Percentiles rank a stretch among this genome's conserved stretches.
These are phyloP conservation scores for Saimiri boliviensis DNA, from an alignment of 2,113 vertebrate species.

Conservation along the genomic window DNA sequence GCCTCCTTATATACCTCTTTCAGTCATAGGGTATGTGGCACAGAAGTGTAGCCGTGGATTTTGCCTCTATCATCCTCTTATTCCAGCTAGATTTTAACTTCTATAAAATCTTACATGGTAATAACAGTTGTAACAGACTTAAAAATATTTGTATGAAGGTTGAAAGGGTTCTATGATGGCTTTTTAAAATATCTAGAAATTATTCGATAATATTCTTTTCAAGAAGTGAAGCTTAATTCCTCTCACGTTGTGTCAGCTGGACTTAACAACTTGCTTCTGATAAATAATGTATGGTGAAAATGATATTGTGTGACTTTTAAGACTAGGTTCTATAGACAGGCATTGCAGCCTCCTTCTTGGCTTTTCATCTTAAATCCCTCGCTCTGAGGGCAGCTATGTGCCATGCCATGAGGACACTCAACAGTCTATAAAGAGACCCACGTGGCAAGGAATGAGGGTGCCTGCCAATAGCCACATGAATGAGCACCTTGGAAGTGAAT, in stretches of 20 bases:
- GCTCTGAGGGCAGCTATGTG: not conserved
- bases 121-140: not conserved
- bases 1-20: too few relatives aligned
- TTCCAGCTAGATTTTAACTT: not conserved
- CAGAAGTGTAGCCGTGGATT: not conserved
- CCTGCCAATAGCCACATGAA: not conserved
- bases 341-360: not conserved
- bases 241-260: not conserved
- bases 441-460: not conserved
- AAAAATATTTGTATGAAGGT: not conserved
- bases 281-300: not conserved
- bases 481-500: not conserved
- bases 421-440: not conserved
- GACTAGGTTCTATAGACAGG: not conserved
- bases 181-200: constrained; percentile 10
- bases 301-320: not conserved
- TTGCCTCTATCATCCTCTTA: not conserved
- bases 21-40: not conserved
- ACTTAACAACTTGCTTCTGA: not conserved
- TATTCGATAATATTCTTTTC: not conserved
- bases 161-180: not conserved
- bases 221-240: not conserved
- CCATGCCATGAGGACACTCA: not conserved
- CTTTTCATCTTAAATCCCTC: not conserved
- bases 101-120: not conserved